Evolutionary conservation across 2,888 invertebrate genomes (phyloP).

Genomic region (Lochmaea capreae): DNA sequence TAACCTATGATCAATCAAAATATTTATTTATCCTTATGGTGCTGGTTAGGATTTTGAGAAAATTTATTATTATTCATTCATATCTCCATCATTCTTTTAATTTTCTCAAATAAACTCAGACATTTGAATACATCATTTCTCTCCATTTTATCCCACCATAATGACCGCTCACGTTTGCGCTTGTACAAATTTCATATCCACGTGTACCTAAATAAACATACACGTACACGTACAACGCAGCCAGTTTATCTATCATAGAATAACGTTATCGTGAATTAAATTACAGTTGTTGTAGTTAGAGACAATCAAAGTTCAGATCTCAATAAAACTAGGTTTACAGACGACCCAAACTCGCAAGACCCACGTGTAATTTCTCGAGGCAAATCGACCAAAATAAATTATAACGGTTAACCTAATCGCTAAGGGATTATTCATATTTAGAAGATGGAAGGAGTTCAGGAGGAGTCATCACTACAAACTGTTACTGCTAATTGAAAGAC

Average conservation of each 20-base stretch:
- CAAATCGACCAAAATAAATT: conserved; percentile 2
- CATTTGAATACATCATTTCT: too few species aligned
- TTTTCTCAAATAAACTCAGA: too few species aligned
- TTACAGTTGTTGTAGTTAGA: not conserved
- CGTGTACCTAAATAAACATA: not conserved
- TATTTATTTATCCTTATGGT: too few species aligned
- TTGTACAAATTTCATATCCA: not conserved
- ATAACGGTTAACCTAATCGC: not conserved
- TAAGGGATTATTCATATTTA: not conserved
- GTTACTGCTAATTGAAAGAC: too few species aligned
- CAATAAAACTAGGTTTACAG: not conserved
- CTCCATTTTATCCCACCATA: too few species aligned
- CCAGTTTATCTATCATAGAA: not conserved
- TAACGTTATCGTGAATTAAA: not conserved
- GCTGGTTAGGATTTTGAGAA: too few species aligned
- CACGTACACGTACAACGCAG: not conserved
- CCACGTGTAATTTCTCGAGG: not conserved
- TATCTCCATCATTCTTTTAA: too few species aligned
- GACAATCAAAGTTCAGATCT: not conserved
- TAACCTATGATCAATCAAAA: too few species aligned
- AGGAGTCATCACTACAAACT: too few species aligned
- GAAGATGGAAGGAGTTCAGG: not conserved
- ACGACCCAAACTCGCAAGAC: not conserved
- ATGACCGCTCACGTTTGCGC: too few species aligned
- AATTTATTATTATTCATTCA: too few species aligned